Evolutionary conservation across 2,113 vertebrate species (phyloP).

Genomic region (Marmota monax): DNA sequence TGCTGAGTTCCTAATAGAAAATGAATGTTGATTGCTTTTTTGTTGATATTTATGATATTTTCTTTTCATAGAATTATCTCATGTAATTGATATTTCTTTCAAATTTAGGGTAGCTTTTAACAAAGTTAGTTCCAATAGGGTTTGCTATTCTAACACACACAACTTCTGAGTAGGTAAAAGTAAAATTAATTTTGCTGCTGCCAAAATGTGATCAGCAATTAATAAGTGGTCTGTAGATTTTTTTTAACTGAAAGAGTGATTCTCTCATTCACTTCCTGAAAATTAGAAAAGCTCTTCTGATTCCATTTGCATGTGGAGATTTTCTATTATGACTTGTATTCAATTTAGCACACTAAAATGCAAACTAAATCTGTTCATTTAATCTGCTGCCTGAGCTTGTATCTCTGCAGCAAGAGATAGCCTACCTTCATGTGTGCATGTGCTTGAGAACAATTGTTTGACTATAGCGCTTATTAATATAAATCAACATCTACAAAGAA

Average conservation of each 20-base stretch:
- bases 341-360: conserved; percentile 47
- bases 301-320: conserved; percentile 73
- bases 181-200: conserved; percentile 70
- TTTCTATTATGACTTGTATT: conserved; percentile 78
- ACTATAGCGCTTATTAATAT: conserved; percentile 66
- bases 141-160: conserved; percentile 57
- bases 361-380: conserved; percentile 69
- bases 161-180: conserved; percentile 45
- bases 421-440: conserved; percentile 27
- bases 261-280: conserved; percentile 56
- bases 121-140: neutral
- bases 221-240: neutral
- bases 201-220: conserved; percentile 65
- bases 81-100: conserved; percentile 43
- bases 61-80: conserved; percentile 52
- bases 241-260: conserved; percentile 51
- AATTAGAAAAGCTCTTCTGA: conserved; percentile 72
- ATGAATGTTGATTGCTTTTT: conserved; percentile 64
- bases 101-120: conserved; percentile 60
- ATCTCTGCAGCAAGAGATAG: conserved; percentile 69
- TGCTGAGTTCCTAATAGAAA: conserved; percentile 52
- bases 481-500: conserved; percentile 70
- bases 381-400: conserved; percentile 62
- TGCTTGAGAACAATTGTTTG: conserved; percentile 60
- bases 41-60: conserved; percentile 59